These are phyloP conservation scores for Micromesistius poutassou DNA, from an alignment of 2,797 vertebrate genomes.

Conservation along the genomic window DNA sequence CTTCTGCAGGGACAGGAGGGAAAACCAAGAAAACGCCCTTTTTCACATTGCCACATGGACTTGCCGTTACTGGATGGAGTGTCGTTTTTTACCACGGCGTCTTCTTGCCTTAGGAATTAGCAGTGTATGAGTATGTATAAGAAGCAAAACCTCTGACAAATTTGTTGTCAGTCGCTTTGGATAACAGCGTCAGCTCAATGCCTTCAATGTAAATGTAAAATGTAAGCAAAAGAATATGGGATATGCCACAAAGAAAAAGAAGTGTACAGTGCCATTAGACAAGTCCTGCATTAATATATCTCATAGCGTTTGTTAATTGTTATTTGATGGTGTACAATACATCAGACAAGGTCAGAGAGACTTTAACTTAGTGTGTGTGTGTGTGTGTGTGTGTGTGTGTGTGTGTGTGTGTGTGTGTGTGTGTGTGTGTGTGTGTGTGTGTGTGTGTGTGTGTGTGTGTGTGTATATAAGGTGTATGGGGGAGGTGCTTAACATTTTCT, in stretches of 20 bases:
- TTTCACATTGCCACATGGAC: neutral
- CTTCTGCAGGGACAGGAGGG: neutral
- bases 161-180: too few relatives aligned
- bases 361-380: neutral
- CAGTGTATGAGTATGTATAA: too few relatives aligned
- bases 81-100: too few relatives aligned
- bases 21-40: neutral
- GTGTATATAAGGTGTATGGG: neutral
- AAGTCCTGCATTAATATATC: slow-evolving; percentile 52
- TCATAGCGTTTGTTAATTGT: slow-evolving; percentile 51
- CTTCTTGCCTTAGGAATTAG: too few relatives aligned
- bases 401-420: neutral
- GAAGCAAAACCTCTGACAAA: too few relatives aligned
- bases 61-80: neutral
- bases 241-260: neutral
- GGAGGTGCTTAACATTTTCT: neutral
- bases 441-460: neutral
- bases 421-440: neutral
- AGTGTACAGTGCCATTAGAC: slow-evolving; percentile 18
- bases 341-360: slow-evolving; percentile 17
- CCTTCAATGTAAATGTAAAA: too few relatives aligned
- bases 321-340: slow-evolving; percentile 42
- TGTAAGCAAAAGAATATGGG: too few relatives aligned
- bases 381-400: neutral
- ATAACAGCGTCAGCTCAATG: too few relatives aligned